phyloP scores from a whole-genome alignment of 2,797 vertebrate genomes.

The Tokudaia tokunoshimensis region DNA sequence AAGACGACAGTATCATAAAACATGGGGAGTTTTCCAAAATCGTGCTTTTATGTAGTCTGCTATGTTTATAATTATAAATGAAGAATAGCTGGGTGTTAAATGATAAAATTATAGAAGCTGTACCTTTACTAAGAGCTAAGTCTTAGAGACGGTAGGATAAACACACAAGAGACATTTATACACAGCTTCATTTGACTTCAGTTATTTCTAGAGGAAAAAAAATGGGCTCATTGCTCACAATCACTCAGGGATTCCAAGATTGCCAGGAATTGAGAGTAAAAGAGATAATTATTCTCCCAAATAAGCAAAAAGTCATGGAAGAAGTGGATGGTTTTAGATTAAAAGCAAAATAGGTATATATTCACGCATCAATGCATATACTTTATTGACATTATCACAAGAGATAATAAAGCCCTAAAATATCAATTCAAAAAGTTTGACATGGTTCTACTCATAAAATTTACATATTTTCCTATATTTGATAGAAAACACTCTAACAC shows the following conservation, averaged over 20 bases:
- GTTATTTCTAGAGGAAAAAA: neutral
- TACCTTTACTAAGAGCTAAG: neutral
- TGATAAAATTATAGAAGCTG: neutral
- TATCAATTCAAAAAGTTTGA: slow-evolving; percentile 18
- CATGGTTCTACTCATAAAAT: neutral
- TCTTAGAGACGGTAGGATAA: neutral
- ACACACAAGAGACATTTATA: neutral
- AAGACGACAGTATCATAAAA: neutral
- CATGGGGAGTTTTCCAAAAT: accelerated
- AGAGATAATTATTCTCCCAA: neutral
- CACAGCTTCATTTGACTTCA: neutral
- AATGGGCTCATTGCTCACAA: neutral
- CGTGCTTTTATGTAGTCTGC: neutral
- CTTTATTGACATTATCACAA: neutral
- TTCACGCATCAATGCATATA: neutral
- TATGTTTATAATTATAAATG: neutral
- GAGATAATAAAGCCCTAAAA: slow-evolving; percentile 10
- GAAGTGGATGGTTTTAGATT: neutral
- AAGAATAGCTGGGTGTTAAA: neutral
- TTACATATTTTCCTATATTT: neutral
- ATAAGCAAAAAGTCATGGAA: neutral
- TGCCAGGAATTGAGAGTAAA: slow-evolving; percentile 1
- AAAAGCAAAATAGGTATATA: neutral
- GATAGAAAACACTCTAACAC: neutral
- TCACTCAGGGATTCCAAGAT: neutral